Conservation (phyloP, 2,113 vertebrate species). For the Struthio camelus region DNA sequence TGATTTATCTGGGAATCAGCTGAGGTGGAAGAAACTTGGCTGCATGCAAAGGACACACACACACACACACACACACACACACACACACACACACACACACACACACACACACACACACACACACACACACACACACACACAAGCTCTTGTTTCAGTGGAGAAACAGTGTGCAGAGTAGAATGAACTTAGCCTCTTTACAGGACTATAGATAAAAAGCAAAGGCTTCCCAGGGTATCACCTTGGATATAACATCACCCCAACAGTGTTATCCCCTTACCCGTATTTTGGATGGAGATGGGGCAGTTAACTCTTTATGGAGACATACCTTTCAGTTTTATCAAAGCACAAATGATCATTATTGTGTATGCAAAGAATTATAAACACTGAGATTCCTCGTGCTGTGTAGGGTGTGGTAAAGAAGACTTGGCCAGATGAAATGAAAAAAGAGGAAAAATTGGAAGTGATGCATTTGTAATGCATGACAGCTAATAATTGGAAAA, state of each 20-base stretch:
- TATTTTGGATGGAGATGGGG: neutral
- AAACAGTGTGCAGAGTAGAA: neutral
- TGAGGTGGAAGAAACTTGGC: neutral
- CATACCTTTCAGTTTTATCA: neutral
- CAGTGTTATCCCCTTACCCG: neutral
- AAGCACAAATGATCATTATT: neutral
- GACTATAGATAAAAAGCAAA: neutral
- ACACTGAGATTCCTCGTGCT: neutral
- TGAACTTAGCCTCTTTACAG: neutral
- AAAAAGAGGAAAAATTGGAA: neutral
- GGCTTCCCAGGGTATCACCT: neutral
- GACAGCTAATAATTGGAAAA: neutral
- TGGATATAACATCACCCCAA: neutral
- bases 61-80: too few species aligned
- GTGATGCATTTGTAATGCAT: neutral
- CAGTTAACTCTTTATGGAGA: neutral
- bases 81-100: too few species aligned
- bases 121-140: too few species aligned
- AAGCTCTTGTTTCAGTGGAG: neutral
- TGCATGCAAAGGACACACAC: neutral
- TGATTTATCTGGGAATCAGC: neutral
- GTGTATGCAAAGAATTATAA: neutral
- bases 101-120: too few species aligned
- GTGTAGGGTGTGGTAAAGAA: neutral
- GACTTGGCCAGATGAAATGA: neutral